Evolutionary conservation across 2,888 invertebrate species (phyloP).

Genomic region (Agrilus biguttatus): DNA sequence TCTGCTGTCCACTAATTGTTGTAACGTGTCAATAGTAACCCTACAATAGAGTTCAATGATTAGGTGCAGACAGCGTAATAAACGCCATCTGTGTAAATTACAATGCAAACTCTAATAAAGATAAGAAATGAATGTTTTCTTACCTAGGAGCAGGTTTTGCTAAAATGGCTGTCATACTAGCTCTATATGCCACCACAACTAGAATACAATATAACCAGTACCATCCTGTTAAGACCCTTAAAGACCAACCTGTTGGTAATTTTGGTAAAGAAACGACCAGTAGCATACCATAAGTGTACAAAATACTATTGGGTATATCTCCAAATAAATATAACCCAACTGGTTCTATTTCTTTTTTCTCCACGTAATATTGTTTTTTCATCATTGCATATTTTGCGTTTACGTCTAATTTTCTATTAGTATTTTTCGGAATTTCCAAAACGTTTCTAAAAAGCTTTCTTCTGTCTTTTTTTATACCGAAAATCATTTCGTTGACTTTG

Average conservation of each 20-base stretch:
- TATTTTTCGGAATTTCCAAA: neutral
- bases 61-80: no score
- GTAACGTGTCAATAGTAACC: slow-evolving; percentile 64
- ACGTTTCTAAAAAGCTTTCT: neutral
- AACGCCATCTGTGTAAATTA: no score
- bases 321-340: slow-evolving; percentile 55
- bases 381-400: slow-evolving; percentile 22
- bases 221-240: slow-evolving; percentile 70
- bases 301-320: slow-evolving; percentile 54
- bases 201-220: slow-evolving; percentile 77
- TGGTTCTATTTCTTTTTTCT: slow-evolving; percentile 20
- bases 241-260: slow-evolving; percentile 65
- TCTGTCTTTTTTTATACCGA: slow-evolving; percentile 4
- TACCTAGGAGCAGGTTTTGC: slow-evolving; percentile 62
- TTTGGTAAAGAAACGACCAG: slow-evolving; percentile 63
- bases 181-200: slow-evolving; percentile 64
- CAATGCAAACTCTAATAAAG: no score
- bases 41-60: slow-evolving; percentile 26
- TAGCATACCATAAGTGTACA: slow-evolving; percentile 72
- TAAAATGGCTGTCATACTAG: slow-evolving; percentile 73
- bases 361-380: slow-evolving; percentile 19
- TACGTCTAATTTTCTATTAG: slow-evolving; percentile 14
- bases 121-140: slow-evolving; percentile 4
- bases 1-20: slow-evolving; percentile 50
- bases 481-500: slow-evolving; percentile 20